These are phyloP conservation scores for Drosophila merina DNA, from an alignment of 2,888 invertebrate species.

Conservation along the genomic window DNA sequence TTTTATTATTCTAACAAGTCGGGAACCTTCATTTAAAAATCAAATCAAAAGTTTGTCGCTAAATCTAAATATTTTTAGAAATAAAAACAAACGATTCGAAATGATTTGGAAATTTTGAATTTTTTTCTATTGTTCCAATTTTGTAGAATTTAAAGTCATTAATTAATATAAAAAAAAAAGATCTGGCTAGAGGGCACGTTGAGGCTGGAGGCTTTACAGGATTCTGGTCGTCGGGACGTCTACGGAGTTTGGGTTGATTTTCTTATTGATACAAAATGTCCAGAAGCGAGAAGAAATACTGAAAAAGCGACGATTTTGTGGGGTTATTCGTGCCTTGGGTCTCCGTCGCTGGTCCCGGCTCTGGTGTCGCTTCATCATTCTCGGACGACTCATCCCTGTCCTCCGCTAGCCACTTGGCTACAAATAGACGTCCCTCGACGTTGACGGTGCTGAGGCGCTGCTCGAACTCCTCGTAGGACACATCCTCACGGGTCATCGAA, in stretches of 20 bases:
- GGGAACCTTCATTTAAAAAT: too few species aligned
- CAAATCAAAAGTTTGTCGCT: too few species aligned
- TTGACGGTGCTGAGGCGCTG: slow-evolving; percentile 22
- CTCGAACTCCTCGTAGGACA: slow-evolving; percentile 48
- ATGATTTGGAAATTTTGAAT: background rate
- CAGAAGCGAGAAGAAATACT: slow-evolving; percentile 1
- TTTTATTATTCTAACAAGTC: too few species aligned
- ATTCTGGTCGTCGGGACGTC: too few species aligned
- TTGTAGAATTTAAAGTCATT: background rate
- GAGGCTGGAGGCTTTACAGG: too few species aligned
- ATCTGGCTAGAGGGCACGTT: background rate
- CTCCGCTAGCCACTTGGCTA: slow-evolving; percentile 53
- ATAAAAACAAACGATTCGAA: too few species aligned
- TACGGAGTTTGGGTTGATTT: background rate
- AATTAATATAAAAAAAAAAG: background rate
- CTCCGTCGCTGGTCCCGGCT: too few species aligned
- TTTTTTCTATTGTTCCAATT: background rate
- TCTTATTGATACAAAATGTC: slow-evolving; percentile 10
- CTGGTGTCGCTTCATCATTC: background rate
- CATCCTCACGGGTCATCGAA: background rate
- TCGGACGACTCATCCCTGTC: background rate
- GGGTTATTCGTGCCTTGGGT: too few species aligned
- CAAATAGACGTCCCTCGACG: slow-evolving; percentile 30
- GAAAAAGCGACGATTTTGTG: background rate
- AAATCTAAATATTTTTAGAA: too few species aligned